phyloP scores from a whole-genome alignment of 64 coral and sea anemone species.

The Stichodactyla mertensii region DNA sequence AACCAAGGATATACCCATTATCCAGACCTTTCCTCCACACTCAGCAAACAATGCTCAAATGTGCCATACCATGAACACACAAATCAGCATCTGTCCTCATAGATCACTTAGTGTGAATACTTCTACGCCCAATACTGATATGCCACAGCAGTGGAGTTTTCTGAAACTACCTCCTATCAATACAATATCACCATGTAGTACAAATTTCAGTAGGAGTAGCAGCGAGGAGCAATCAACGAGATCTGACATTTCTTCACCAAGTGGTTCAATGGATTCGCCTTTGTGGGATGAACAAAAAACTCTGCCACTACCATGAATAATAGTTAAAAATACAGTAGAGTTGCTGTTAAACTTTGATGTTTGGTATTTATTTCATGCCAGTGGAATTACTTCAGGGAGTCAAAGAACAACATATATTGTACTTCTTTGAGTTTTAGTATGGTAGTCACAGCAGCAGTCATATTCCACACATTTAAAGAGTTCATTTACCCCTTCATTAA shows the following conservation, averaged over 20 bases:
- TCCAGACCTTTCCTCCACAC: not conserved
- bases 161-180: slow-evolving; percentile 50
- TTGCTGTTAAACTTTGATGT: too few relatives aligned
- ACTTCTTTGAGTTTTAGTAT: too few relatives aligned
- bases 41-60: not conserved
- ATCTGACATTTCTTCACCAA: not conserved
- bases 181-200: slow-evolving; percentile 30
- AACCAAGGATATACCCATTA: not conserved
- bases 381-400: too few relatives aligned
- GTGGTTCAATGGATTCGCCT: not conserved
- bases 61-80: not conserved
- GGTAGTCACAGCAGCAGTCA: too few relatives aligned
- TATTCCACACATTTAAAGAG: too few relatives aligned
- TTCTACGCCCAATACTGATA: not conserved
- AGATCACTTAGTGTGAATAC: not conserved
- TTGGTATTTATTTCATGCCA: too few relatives aligned
- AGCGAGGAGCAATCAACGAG: not conserved
- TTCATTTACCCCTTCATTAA: too few relatives aligned
- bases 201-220: not conserved
- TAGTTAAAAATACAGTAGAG: too few relatives aligned
- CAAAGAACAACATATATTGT: too few relatives aligned
- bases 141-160: slow-evolving; percentile 54
- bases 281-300: not conserved
- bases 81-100: not conserved
- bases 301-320: not conserved